These are phyloP conservation scores for Argyrosomus regius DNA, from an alignment of 2,797 vertebrate genomes.

Conservation along the genomic window DNA sequence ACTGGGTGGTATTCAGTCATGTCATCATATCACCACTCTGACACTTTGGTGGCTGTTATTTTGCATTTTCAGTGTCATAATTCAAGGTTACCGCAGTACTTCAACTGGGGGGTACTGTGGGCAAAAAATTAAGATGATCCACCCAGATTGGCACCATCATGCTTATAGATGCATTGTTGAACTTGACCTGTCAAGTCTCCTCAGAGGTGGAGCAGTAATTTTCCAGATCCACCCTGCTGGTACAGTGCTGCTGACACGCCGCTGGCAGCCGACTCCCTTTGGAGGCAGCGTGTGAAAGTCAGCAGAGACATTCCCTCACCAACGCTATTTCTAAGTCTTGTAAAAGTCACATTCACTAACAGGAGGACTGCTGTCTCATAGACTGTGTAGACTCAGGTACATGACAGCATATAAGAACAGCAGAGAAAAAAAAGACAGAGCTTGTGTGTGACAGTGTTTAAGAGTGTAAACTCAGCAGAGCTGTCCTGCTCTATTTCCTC, in stretches of 20 bases:
- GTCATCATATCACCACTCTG: neutral
- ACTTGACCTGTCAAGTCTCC: constrained; percentile 57
- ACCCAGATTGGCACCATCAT: constrained; percentile 3
- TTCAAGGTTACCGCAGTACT: neutral
- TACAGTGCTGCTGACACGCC: constrained; percentile 69
- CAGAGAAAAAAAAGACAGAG: constrained; percentile 1
- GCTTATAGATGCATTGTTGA: constrained; percentile 28
- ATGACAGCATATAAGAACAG: constrained; percentile 45
- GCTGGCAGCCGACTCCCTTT: constrained; percentile 54
- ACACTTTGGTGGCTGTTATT: neutral
- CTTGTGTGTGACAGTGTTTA: constrained; percentile 34
- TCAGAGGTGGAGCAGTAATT: constrained; percentile 53
- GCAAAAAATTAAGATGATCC: constrained; percentile 30
- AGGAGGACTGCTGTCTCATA: constrained; percentile 13
- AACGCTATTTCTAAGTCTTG: constrained; percentile 9
- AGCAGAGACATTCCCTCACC: constrained; percentile 45
- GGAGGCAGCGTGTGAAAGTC: constrained; percentile 62
- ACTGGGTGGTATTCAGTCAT: neutral
- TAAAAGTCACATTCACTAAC: constrained; percentile 56
- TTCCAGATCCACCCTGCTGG: constrained; percentile 54
- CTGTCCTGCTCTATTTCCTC: constrained; percentile 71
- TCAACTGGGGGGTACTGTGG: neutral
- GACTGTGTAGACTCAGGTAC: constrained; percentile 30
- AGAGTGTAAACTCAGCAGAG: constrained; percentile 78
- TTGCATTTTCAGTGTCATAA: neutral